Base-by-base conservation (phyloP, 2,797 vertebrate species). In the Alosa sapidissima region DNA sequence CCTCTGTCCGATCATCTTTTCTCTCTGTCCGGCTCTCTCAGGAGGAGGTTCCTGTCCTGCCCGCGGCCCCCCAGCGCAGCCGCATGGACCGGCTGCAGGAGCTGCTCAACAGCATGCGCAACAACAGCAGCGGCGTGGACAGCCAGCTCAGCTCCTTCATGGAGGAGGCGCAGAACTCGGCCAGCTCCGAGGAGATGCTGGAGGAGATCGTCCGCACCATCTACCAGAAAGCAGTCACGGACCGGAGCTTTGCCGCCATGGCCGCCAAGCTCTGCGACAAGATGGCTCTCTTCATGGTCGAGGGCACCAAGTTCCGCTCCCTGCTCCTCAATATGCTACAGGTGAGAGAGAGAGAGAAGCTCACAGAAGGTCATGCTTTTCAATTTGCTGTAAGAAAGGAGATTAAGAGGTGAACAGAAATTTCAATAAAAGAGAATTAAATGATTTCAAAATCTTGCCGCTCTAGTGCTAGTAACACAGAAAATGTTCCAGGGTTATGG, bases 221-320 rank as follows among this genome's bases (percentile, higher is more conserved):
- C 93, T 99, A 99, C 89, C 93, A 94, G 91, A 99, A 97, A 92
- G 97, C 98, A 0, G 96, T 98, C 92, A 97, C 95, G 0, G 98
- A 99, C 93, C 94, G 98, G 82, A 99, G 97, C 93, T 99, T 99
- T 11, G 98, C 98, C 19, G 95, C 97, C 91, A 99, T 97, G 0
- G 98, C 98, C 0, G 98, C 98, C 88, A 97, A 95, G 90, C 97
- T 99, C 68, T 99, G 98, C 0, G 97, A 99, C 94, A 98, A 97
- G 94, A 99, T 99, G 98, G 97, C 98, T 0, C 95, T 98, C 62
- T 98, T 99, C 93, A 99, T 99, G 97, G 98, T 98, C 91, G 97
- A 99, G 90, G 98, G 98, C 84, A 99, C 98, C 92, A 99, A 98
- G 91, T 99, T 99, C 92, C 95, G 98, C 83, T 99, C 98, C 9